Conservation (phyloP, 1,140 invertebrate species). For the Gyrodactylus salaris region DNA sequence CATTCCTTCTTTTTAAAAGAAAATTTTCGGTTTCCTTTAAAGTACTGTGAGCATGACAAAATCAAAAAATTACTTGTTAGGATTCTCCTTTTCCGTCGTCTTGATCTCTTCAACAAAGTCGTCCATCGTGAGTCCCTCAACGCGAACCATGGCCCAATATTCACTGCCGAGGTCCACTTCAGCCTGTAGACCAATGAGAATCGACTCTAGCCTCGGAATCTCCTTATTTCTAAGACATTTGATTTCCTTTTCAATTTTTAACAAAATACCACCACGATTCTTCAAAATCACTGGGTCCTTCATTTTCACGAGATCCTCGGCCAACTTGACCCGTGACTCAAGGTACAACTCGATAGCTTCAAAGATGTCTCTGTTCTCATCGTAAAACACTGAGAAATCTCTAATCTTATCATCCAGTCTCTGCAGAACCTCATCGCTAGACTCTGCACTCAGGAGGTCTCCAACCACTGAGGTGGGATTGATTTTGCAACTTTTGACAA, state of each 20-base stretch:
- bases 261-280: not conserved
- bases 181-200: not conserved
- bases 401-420: not conserved
- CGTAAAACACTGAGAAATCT: not conserved
- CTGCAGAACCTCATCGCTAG: not conserved
- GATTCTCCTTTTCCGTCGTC: not conserved
- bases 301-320: not conserved
- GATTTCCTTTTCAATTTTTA: slow-evolving; percentile 1
- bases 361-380: not conserved
- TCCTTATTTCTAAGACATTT: not conserved
- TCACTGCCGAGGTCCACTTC: not conserved
- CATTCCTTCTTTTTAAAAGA: too few relatives aligned
- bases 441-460: not conserved
- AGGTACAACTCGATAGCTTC: not conserved
- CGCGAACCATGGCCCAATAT: not conserved
- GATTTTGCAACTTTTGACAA: not conserved
- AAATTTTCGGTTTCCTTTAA: too few relatives aligned
- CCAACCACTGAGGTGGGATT: not conserved
- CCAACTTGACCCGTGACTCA: not conserved
- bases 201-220: not conserved
- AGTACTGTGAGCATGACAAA: too few relatives aligned
- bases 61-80: not conserved
- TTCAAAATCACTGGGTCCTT: not conserved
- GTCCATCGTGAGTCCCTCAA: not conserved
- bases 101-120: not conserved